Base-by-base conservation (phyloP, 2,888 invertebrate genomes). In the Athetis lepigone region DNA sequence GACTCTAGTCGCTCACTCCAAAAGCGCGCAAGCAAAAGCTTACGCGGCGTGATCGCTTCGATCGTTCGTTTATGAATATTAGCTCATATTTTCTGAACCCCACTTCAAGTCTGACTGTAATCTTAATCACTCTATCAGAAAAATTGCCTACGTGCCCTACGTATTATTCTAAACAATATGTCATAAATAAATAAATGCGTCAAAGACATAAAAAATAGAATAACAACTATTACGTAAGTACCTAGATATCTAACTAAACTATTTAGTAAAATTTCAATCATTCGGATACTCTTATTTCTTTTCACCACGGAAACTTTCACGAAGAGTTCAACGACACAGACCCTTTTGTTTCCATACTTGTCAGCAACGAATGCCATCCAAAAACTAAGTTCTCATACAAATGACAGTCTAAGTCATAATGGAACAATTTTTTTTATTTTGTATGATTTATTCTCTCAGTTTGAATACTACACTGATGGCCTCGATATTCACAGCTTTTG, bases 271-370 rank as follows among this genome's bases (percentile, higher is more conserved):
- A 33, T 33, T n/a, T n/a, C n/a, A n/a, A n/a, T n/a, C n/a, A n/a
- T n/a, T n/a, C n/a, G n/a, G n/a, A n/a, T n/a, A n/a, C n/a, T n/a
- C n/a, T n/a, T n/a, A n/a, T n/a, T n/a, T n/a, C n/a, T n/a, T n/a
- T n/a, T 33, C 4, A n/a, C 7, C 7, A 62, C 37, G 27, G 43
- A 62, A 62, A 63, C 36, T 43, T 63, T 62, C 33, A n/a, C 18
- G 33, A 25, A n/a, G 6, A 16, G 5, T 25, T 36, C 13, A 16
- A 27, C 27, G 16, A 56, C 9, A 8, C 9, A 27, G 11, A n/a
- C n/a, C n/a, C n/a, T n/a, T n/a, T n/a, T n/a, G n/a, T n/a, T n/a
- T n/a, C n/a, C n/a, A n/a, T n/a, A 9, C 18, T 23, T 39, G 9
- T 29, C 37, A 29, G 9, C 25, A 47, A 25, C 33, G 33, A 33